phyloP scores from a whole-genome alignment of 2,888 invertebrate species.

The Leptinotarsa haldemani region DNA sequence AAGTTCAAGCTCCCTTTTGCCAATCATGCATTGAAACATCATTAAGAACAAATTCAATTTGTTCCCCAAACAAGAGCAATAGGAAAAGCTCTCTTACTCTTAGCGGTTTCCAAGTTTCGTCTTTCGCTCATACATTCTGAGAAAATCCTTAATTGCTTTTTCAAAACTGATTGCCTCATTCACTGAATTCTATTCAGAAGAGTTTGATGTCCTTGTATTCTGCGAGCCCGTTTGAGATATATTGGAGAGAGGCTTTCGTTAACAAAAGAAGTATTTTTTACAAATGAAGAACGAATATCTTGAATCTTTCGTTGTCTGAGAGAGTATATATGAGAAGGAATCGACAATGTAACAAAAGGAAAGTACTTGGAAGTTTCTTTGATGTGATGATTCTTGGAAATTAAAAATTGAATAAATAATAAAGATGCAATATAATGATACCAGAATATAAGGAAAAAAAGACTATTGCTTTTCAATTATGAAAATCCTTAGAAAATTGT shows the following conservation, averaged over 20 bases:
- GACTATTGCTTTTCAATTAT: too few species aligned
- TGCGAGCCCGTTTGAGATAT: not conserved
- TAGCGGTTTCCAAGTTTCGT: not conserved
- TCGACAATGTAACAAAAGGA: not conserved
- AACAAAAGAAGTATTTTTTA: not conserved
- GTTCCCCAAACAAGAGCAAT: too few species aligned
- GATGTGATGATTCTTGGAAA: too few species aligned
- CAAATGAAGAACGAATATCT: not conserved
- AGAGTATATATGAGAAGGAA: too few species aligned
- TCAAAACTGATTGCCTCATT: not conserved
- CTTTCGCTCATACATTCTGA: not conserved
- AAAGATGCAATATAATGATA: too few species aligned
- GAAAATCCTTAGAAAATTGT: too few species aligned
- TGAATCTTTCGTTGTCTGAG: not conserved
- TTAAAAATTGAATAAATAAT: too few species aligned
- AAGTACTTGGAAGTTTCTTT: not conserved
- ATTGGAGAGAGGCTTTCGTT: not conserved
- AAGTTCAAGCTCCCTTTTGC: too few species aligned
- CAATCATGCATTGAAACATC: too few species aligned
- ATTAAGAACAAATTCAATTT: too few species aligned
- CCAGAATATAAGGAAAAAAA: too few species aligned
- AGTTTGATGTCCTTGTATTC: not conserved
- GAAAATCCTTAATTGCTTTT: slow-evolving; percentile 1
- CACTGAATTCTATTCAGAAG: not conserved
- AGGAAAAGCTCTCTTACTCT: too few species aligned